A percentile compares a stretch with the other conserved stretches of the same genome.
Evolutionary conservation across 2,888 invertebrate genomes (phyloP).

Genomic region (Noctua janthe): DNA sequence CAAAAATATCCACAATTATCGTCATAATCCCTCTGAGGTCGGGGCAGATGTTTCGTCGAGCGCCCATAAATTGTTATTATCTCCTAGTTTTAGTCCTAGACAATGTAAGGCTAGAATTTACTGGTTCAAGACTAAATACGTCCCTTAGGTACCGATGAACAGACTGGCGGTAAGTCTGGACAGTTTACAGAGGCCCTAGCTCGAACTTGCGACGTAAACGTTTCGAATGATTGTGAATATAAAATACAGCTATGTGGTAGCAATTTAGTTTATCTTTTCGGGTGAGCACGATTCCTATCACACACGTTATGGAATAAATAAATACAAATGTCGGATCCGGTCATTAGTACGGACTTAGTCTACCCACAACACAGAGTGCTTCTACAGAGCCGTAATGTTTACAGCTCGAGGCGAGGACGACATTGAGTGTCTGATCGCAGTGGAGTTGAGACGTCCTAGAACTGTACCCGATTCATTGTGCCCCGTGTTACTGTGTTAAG

Average conservation of each 20-base stretch:
- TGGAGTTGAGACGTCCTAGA: too few relatives aligned
- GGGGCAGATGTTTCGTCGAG: conserved; percentile 40
- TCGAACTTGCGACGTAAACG: background rate
- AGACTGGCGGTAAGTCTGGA: conserved; percentile 2
- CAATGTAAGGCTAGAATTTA: conserved; percentile 41
- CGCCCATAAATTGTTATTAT: conserved; percentile 56
- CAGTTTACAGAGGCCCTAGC: background rate
- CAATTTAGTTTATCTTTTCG: background rate
- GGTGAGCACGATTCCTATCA: background rate
- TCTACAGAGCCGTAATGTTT: too few relatives aligned
- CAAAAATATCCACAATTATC: conserved; percentile 51
- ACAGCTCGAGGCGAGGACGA: too few relatives aligned
- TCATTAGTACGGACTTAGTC: too few relatives aligned
- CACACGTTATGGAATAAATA: background rate
- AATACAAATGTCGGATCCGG: background rate
- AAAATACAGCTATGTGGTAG: background rate
- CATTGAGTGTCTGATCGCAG: too few relatives aligned
- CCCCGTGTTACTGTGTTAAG: too few relatives aligned
- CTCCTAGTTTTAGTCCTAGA: conserved; percentile 21
- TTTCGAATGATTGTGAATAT: background rate
- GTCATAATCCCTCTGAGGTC: conserved; percentile 43
- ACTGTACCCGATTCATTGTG: too few relatives aligned
- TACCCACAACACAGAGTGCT: too few relatives aligned
- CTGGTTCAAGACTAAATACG: conserved; percentile 26
- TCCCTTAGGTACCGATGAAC: conserved; percentile 35